phyloP scores from a whole-genome alignment of 2,797 vertebrate species.

The Emys orbicularis region DNA sequence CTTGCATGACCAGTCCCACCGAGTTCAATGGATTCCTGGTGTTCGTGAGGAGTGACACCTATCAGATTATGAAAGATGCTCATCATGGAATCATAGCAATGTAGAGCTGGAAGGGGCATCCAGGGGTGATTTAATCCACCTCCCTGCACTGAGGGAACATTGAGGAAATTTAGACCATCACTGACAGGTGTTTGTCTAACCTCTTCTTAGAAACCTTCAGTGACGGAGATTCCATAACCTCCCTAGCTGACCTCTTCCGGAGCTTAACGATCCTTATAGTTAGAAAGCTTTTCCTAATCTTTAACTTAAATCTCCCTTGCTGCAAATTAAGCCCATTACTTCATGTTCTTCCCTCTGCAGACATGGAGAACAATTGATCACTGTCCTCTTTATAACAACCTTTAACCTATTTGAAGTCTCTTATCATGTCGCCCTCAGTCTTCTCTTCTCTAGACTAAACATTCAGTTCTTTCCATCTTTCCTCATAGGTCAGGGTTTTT shows the following conservation, averaged over 20 bases:
- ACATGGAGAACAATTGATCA: neutral
- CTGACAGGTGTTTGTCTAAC: neutral
- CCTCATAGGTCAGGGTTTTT: neutral
- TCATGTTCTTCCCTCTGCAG: neutral
- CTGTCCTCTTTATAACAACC: neutral
- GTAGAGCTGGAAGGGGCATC: neutral
- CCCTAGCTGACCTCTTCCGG: neutral
- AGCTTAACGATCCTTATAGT: neutral
- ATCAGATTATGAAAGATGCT: neutral
- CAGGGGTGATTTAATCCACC: neutral
- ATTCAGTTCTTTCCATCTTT: neutral
- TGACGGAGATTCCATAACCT: neutral
- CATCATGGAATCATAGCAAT: neutral
- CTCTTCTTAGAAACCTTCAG: neutral
- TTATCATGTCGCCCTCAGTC: neutral
- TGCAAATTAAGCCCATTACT: neutral
- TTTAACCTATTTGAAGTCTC: neutral
- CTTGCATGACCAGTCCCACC: fast-evolving
- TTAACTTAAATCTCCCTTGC: neutral
- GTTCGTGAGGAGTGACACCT: fast-evolving
- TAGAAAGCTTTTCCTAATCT: neutral
- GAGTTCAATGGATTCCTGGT: neutral
- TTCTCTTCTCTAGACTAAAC: neutral
- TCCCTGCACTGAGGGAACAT: neutral
- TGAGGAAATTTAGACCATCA: neutral